Conservation (phyloP, 2,113 vertebrate genomes). For the Electrona antarctica region DNA sequence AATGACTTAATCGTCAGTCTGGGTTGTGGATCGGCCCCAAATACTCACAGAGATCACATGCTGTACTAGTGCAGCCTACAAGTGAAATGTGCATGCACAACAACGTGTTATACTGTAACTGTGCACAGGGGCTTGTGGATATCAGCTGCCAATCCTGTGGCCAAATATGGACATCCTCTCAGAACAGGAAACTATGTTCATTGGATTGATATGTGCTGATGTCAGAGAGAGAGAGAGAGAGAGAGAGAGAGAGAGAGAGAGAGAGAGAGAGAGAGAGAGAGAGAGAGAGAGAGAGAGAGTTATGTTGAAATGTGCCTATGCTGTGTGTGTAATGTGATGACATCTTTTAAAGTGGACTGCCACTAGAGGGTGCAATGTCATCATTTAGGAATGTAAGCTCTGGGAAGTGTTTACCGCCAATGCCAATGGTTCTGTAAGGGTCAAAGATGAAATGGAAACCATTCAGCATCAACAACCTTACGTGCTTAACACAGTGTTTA, state of each 20-base stretch:
- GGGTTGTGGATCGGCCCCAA: conserved; percentile 21
- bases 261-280: conserved; percentile 37
- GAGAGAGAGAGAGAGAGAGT: conserved; percentile 18
- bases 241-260: conserved; percentile 13
- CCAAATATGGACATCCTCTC: conserved; percentile 55
- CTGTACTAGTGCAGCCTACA: background rate
- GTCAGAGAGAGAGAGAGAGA: conserved; percentile 36
- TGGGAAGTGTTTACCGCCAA: conserved; percentile 20
- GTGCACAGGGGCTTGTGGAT: background rate
- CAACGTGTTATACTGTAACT: background rate
- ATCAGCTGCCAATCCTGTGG: conserved; percentile 28
- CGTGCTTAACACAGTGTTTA: background rate
- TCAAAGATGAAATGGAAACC: conserved; percentile 32
- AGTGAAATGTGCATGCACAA: background rate
- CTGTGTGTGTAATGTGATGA: conserved; percentile 24
- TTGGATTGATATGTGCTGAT: conserved; percentile 40
- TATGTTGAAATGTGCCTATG: conserved; percentile 36
- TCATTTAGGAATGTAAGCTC: conserved; percentile 6
- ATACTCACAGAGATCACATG: background rate
- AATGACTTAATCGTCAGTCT: background rate
- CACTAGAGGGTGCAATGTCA: conserved; percentile 66
- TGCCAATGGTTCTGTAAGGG: conserved; percentile 13
- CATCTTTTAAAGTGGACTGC: conserved; percentile 33
- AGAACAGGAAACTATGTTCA: conserved; percentile 39
- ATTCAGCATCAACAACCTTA: background rate